phyloP scores from a whole-genome alignment of 2,888 invertebrate species.

The Eucera pruinosa region DNA sequence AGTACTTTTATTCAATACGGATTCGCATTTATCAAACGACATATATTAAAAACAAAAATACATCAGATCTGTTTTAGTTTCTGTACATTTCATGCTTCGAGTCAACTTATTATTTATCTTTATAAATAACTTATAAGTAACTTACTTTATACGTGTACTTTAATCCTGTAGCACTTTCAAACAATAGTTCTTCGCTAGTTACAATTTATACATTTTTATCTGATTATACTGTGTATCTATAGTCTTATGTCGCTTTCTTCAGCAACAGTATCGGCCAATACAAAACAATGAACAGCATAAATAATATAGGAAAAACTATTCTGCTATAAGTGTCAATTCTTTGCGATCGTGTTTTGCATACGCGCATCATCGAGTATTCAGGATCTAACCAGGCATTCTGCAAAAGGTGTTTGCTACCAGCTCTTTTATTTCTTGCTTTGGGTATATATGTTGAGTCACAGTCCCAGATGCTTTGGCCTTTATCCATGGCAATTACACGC shows the following conservation, averaged over 20 bases:
- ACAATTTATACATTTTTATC: slow-evolving; percentile 26
- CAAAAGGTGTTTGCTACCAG: slow-evolving; percentile 77
- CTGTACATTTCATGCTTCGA: background rate
- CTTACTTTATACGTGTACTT: background rate
- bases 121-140: background rate
- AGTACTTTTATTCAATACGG: background rate
- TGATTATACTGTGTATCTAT: background rate
- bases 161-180: background rate
- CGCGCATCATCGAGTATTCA: slow-evolving; percentile 69
- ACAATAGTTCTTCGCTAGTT: background rate
- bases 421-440: slow-evolving; percentile 73
- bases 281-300: slow-evolving; percentile 90
- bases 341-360: slow-evolving; percentile 90
- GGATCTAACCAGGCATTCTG: slow-evolving; percentile 83
- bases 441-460: slow-evolving; percentile 71
- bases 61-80: background rate
- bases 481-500: slow-evolving; percentile 88
- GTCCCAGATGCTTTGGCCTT: slow-evolving; percentile 86
- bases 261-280: slow-evolving; percentile 92
- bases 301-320: slow-evolving; percentile 91
- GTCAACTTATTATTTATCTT: background rate
- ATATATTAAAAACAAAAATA: slow-evolving; percentile 13
- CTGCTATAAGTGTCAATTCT: slow-evolving; percentile 92
- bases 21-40: background rate
- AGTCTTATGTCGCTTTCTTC: slow-evolving; percentile 84